Percentiles rank a stretch among this genome's conserved stretches.
These are phyloP conservation scores for Teleogryllus occipitalis DNA, from an alignment of 1,140 invertebrate genomes.

Conservation along the genomic window DNA sequence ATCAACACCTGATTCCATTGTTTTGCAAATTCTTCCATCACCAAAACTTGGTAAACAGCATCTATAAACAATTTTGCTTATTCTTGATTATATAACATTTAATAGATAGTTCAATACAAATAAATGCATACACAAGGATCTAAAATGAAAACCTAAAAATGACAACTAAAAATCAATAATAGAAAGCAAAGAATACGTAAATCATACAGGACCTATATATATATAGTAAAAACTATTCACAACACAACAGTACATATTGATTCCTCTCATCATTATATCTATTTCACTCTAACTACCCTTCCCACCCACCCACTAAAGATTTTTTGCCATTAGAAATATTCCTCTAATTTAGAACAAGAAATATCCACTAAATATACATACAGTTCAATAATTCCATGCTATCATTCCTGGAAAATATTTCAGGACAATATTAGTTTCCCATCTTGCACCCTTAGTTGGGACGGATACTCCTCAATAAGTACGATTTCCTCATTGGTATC, in stretches of 20 bases:
- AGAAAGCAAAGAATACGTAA: constrained; percentile 15
- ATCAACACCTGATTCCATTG: constrained; percentile 8
- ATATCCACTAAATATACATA: neutral
- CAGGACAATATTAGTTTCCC: neutral
- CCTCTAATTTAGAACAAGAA: constrained; percentile 1
- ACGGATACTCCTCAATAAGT: constrained; percentile 8
- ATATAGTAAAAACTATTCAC: constrained; percentile 11
- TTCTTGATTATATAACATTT: constrained; percentile 19
- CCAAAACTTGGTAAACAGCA: constrained; percentile 9
- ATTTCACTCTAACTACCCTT: constrained; percentile 1
- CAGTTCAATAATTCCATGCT: neutral
- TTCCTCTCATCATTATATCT: neutral
- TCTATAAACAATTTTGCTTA: constrained; percentile 14
- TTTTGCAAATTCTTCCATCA: constrained; percentile 19
- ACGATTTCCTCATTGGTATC: constrained; percentile 7
- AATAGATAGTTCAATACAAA: constrained; percentile 17
- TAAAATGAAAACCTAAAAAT: constrained; percentile 15
- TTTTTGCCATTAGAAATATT: neutral
- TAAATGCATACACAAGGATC: constrained; percentile 20
- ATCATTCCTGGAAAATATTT: neutral
- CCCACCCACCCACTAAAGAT: neutral
- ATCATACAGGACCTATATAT: constrained; percentile 11
- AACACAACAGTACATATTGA: constrained; percentile 7
- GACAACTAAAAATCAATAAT: constrained; percentile 12
- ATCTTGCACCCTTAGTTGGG: constrained; percentile 1